These are phyloP conservation scores for Odocoileus hemionus DNA, from an alignment of 2,113 vertebrate genomes.

Conservation along the genomic window DNA sequence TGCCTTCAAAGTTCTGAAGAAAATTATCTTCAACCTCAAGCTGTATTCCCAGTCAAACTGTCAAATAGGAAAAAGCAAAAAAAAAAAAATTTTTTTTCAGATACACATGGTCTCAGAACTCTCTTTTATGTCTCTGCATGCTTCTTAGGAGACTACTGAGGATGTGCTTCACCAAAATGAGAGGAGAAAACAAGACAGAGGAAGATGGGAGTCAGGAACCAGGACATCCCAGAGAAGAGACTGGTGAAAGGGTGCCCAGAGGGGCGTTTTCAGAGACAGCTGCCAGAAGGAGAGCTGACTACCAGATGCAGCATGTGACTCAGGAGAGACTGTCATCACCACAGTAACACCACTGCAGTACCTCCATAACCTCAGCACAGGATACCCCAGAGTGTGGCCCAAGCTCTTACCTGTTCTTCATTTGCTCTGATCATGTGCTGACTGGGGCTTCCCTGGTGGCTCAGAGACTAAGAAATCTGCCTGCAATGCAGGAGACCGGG, in stretches of 20 bases:
- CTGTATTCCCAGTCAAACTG: not conserved
- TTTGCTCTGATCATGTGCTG: not conserved
- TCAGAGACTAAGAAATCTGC: not conserved
- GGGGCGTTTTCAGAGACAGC: not conserved
- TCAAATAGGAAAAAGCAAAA: not conserved
- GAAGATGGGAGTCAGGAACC: not conserved
- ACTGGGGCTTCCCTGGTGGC: not conserved
- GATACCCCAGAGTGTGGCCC: not conserved
- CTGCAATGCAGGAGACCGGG: rapidly evolving
- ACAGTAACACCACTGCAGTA: not conserved
- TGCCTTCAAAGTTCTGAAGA: not conserved
- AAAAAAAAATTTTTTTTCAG: not conserved
- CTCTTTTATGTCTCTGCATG: not conserved
- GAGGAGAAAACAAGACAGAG: not conserved
- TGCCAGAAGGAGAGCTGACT: not conserved
- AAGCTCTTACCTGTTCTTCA: not conserved
- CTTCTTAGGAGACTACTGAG: not conserved
- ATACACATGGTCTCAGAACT: not conserved
- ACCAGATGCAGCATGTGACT: not conserved
- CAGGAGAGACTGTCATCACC: not conserved
- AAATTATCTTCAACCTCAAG: not conserved
- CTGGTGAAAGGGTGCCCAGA: not conserved
- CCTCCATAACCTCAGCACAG: not conserved
- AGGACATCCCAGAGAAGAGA: not conserved
- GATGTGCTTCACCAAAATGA: not conserved